Conservation (phyloP, 2,113 vertebrate species). For the Cheirogaleus medius region DNA sequence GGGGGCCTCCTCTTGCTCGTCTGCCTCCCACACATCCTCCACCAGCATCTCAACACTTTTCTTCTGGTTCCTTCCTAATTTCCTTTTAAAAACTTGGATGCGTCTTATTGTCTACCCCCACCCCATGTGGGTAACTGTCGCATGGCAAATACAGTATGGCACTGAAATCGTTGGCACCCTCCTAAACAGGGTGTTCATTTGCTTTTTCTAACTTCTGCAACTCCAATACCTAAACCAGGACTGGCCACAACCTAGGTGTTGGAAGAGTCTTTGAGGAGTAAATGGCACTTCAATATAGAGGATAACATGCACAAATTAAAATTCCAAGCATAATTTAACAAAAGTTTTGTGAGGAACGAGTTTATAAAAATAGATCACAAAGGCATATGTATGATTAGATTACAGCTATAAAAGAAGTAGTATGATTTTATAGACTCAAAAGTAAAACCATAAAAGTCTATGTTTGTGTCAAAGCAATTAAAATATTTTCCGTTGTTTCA, state of each 20-base stretch:
- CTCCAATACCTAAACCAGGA: not conserved
- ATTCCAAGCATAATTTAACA: not conserved
- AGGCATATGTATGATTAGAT: not conserved
- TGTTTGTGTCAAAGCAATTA: not conserved
- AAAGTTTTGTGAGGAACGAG: not conserved
- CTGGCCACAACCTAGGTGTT: not conserved
- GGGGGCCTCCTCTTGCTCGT: no score
- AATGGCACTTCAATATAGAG: no score
- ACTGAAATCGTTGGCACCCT: not conserved
- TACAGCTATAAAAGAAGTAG: not conserved
- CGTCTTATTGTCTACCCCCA: not conserved
- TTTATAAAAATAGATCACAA: not conserved
- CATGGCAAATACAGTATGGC: not conserved
- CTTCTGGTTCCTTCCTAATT: not conserved
- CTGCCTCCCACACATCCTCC: not conserved
- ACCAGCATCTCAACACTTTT: not conserved
- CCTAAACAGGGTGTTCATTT: not conserved
- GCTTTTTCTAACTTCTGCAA: not conserved
- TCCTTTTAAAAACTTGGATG: not conserved
- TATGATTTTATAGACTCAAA: not conserved
- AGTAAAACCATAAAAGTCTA: not conserved
- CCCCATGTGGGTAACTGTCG: not conserved
- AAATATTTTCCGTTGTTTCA: slow-evolving; percentile 9
- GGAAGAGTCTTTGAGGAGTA: not conserved
- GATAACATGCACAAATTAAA: not conserved